Conservation (phyloP, 2,113 vertebrate genomes). For the cattle (Bos taurus) region DNA sequence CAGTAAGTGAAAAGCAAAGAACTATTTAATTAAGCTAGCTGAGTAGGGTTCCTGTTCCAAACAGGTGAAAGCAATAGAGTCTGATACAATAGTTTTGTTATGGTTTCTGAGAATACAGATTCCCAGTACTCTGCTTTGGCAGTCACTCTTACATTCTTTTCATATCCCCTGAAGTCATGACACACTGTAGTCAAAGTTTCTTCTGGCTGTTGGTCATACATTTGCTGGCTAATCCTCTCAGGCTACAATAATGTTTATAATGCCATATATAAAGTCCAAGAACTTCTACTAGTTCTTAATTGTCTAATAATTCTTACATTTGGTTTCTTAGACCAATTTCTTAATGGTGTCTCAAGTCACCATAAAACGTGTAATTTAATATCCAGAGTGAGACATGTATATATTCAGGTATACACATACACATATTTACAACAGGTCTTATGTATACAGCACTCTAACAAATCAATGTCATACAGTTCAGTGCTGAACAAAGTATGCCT, state of each 20-base stretch:
- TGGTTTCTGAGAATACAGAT: not conserved
- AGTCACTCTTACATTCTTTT: not conserved
- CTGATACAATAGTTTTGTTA: not conserved
- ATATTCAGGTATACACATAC: not conserved
- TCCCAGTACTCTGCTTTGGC: not conserved
- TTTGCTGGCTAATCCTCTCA: not conserved
- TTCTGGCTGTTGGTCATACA: not conserved
- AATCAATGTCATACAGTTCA: not conserved
- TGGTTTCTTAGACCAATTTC: not conserved
- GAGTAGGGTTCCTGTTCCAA: not conserved
- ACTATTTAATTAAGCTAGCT: not conserved
- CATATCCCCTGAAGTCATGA: not conserved
- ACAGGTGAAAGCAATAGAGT: not conserved
- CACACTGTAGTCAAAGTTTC: not conserved
- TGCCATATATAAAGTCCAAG: not conserved
- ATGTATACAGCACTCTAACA: not conserved
- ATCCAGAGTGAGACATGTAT: not conserved
- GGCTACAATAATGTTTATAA: not conserved
- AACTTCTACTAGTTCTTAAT: not conserved
- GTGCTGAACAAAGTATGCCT: not conserved
- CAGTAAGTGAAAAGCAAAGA: not conserved
- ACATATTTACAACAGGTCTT: not conserved
- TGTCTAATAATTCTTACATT: not conserved
- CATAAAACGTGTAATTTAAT: not conserved
- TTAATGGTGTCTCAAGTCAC: not conserved